Evolutionary conservation across 1,140 invertebrate species (phyloP), one percentile per base, ranked within the genome.

Genomic region (Atta colombica): DNA sequence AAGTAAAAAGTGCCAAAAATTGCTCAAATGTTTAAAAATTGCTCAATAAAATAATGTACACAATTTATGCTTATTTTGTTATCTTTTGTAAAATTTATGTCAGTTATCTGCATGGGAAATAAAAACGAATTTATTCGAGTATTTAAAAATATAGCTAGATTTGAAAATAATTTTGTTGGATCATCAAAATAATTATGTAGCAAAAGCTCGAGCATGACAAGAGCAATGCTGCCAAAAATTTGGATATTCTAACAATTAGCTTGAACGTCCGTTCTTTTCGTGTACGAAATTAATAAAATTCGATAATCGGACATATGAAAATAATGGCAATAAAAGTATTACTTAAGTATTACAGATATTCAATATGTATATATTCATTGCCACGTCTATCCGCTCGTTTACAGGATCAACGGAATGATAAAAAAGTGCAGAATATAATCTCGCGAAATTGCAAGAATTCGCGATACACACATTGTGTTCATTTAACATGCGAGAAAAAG

Each of bases 341-440:
- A 31, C 31, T 0, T 35, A n/a, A 66, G n/a, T 69, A 39, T 35
- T 31, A 51, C 49, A 68, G 25, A 80, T 68, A 81, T 72, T 72
- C 35, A 60, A 35, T 21, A 21, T 21, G 21, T 61, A 10, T 61
- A 10, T 12, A 35, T 31, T 88, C 39, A 86, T 88, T 60, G 65
- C 39, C 35, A 85, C 51, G 25, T 69, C 53, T 39, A 39, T 7
- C 35, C 35, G 35, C 21, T 18, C 28, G 39, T 10, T 60, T 28
- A 49, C 5, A 16, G 28, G 35, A 49, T 53, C 6, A 35, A 35
- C 35, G 7, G 4, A 3, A 31, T 31, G 63, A 85, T 71, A 77
- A 51, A 35, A 77, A 85, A 85, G 85, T 66, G 61, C 63, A 77
- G 87, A 88, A 49, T 49, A 49, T 14, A 71, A 8, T 60, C 31